phyloP scores from a whole-genome alignment of 53 echinoderm and acorn worm genomes.

The Patiria pectinifera region DNA sequence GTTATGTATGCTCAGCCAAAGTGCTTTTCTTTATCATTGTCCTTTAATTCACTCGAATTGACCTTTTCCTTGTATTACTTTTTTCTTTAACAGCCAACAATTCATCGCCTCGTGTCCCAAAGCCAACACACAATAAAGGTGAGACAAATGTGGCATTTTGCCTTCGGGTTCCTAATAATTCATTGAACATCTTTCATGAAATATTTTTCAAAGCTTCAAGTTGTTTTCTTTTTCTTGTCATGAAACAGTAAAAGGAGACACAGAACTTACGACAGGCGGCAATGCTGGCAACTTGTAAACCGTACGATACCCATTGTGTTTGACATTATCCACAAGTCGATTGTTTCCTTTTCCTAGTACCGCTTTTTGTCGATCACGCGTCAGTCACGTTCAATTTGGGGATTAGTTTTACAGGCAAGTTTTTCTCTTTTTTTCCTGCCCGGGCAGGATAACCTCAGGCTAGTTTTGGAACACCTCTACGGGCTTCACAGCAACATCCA shows the following conservation, averaged over 20 bases:
- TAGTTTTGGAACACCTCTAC: too few species aligned
- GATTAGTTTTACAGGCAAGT: neutral
- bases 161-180: neutral
- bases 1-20: too few species aligned
- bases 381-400: neutral
- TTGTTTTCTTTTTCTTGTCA: neutral
- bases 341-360: too few species aligned
- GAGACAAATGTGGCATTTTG: neutral
- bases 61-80: neutral
- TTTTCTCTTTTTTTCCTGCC: too few species aligned
- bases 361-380: too few species aligned
- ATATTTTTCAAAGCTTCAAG: neutral
- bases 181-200: neutral
- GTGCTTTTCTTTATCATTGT: too few species aligned
- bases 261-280: neutral
- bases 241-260: neutral
- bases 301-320: neutral
- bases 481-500: too few species aligned
- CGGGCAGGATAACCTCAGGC: too few species aligned
- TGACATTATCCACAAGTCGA: too few species aligned
- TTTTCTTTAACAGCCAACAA: neutral
- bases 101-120: neutral
- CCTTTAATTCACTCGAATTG: too few species aligned
- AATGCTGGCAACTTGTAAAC: neutral
- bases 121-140: neutral